Percentiles rank a stretch among this genome's conserved stretches.
Conservation (phyloP, 2,113 vertebrate species). For the Axis porcinus region DNA sequence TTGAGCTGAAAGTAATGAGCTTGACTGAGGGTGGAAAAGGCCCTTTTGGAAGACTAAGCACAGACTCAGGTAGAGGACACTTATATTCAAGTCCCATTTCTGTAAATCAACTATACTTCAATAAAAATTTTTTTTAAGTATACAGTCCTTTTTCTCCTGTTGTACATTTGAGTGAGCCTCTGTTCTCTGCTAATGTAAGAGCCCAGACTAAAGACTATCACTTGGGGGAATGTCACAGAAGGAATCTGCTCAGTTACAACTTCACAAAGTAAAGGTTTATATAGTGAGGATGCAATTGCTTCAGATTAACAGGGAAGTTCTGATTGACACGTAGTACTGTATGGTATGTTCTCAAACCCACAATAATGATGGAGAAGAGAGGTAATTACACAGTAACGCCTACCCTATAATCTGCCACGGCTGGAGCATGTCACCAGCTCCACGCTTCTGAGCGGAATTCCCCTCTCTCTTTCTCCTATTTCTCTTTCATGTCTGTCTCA, state of each 20-base stretch:
- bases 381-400: slow-evolving; percentile 75
- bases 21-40: slow-evolving; percentile 15
- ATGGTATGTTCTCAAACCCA: slow-evolving; percentile 69
- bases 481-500: slow-evolving; percentile 40
- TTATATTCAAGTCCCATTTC: background rate
- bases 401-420: slow-evolving; percentile 68
- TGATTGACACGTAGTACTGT: slow-evolving; percentile 71
- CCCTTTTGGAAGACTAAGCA: background rate
- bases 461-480: slow-evolving; percentile 8
- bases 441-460: background rate
- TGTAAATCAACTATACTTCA: background rate
- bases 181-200: background rate
- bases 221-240: background rate
- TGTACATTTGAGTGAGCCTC: background rate
- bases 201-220: background rate
- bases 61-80: background rate
- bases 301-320: slow-evolving; percentile 55
- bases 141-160: background rate
- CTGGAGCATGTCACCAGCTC: slow-evolving; percentile 12
- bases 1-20: slow-evolving; percentile 29
- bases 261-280: slow-evolving; percentile 43
- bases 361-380: slow-evolving; percentile 73
- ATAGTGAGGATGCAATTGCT: slow-evolving; percentile 31
- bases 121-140: background rate
- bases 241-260: background rate